Percentiles rank a stretch among this genome's conserved stretches.
phyloP scores from a whole-genome alignment of 2,113 vertebrate genomes.

The Phainopepla nitens region DNA sequence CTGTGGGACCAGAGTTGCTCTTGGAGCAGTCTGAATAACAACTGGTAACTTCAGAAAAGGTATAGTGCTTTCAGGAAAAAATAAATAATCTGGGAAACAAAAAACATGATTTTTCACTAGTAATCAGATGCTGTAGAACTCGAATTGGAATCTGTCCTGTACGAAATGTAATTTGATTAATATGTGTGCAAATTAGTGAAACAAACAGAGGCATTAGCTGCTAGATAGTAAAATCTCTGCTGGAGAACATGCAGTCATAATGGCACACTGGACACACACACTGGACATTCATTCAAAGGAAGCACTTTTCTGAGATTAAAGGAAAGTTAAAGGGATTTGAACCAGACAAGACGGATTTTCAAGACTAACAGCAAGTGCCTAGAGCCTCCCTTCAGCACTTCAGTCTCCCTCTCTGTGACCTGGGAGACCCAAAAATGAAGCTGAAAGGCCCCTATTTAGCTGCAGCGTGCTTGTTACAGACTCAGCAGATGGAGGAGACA shows the following conservation, averaged over 20 bases:
- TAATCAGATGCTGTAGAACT: not conserved
- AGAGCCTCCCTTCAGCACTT: not conserved
- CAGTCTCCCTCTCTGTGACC: not conserved
- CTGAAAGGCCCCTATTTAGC: not conserved
- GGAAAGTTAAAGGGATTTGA: not conserved
- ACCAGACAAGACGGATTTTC: not conserved
- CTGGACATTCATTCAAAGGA: not conserved
- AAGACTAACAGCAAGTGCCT: not conserved
- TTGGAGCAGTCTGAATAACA: not conserved
- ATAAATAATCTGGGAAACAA: not conserved
- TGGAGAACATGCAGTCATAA: fast-evolving
- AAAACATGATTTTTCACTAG: not conserved
- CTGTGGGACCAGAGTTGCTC: not conserved
- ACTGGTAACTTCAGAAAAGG: not conserved
- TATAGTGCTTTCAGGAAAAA: not conserved
- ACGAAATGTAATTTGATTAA: not conserved
- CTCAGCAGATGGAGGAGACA: not conserved
- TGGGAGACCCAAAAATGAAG: not conserved
- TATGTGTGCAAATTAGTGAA: not conserved
- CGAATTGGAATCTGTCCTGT: not conserved
- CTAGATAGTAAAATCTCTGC: not conserved
- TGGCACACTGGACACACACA: not conserved
- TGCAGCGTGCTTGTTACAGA: not conserved
- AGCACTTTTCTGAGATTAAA: not conserved
- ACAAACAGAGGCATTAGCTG: not conserved